Percentiles rank a stretch among this genome's conserved stretches.
phyloP scores from a whole-genome alignment of 2,888 invertebrate species.

The Drosophila colorata region DNA sequence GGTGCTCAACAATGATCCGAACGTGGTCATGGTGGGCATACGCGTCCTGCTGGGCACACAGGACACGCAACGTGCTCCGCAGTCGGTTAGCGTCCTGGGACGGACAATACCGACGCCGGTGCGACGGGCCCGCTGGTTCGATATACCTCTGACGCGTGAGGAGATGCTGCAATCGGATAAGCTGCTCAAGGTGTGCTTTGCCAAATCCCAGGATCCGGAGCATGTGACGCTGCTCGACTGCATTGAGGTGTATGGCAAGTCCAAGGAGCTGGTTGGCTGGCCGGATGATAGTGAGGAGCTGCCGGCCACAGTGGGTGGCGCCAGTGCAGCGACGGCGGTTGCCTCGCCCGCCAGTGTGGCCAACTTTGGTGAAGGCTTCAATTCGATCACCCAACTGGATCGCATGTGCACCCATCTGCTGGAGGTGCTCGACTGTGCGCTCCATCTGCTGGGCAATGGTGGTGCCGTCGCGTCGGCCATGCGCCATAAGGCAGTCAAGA shows the following conservation, averaged over 20 bases:
- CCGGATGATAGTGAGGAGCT: slow-evolving; percentile 96
- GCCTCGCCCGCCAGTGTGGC: slow-evolving; percentile 35
- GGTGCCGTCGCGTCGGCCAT: slow-evolving; percentile 85
- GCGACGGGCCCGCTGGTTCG: slow-evolving; percentile 95
- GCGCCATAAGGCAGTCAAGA: slow-evolving; percentile 87
- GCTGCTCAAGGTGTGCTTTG: slow-evolving; percentile 93
- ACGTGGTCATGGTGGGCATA: slow-evolving; percentile 95
- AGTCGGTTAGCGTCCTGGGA: slow-evolving; percentile 85
- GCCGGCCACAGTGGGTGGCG: slow-evolving; percentile 65
- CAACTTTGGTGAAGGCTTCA: slow-evolving; percentile 77
- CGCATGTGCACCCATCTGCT: slow-evolving; percentile 89
- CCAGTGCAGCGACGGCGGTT: slow-evolving; percentile 80
- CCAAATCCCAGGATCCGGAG: slow-evolving; percentile 94
- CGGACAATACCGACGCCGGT: slow-evolving; percentile 90
- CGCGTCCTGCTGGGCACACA: slow-evolving; percentile 92
- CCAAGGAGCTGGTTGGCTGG: slow-evolving; percentile 98
- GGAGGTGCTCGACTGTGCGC: slow-evolving; percentile 91
- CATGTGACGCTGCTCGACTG: slow-evolving; percentile 97
- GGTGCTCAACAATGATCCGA: slow-evolving; percentile 93
- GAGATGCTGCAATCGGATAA: slow-evolving; percentile 97
- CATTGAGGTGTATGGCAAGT: slow-evolving; percentile 97
- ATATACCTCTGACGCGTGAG: slow-evolving; percentile 96
- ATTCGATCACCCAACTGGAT: slow-evolving; percentile 84
- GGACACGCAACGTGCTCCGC: slow-evolving; percentile 83
- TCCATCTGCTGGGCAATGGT: slow-evolving; percentile 87